Conservation (phyloP, 2,888 invertebrate species). For the Hesperia comma region DNA sequence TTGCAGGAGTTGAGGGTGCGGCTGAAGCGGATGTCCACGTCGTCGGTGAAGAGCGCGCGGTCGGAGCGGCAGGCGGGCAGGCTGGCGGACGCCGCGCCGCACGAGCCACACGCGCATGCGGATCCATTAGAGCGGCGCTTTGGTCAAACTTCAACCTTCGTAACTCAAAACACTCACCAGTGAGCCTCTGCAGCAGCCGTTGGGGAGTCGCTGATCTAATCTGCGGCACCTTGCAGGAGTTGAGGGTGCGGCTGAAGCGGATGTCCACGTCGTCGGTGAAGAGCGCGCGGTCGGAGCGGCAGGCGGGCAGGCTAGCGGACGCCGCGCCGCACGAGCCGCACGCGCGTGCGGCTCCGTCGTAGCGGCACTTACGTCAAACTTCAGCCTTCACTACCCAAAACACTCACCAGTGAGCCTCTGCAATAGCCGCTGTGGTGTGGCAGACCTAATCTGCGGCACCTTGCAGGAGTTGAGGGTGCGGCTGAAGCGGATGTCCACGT, state of each 20-base stretch:
- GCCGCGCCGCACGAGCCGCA: constrained; percentile 78
- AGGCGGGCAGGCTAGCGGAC: constrained; percentile 87
- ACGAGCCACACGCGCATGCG: constrained; percentile 85
- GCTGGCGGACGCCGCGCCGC: constrained; percentile 77
- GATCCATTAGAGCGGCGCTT: too few relatives aligned
- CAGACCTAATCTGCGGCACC: constrained; percentile 95
- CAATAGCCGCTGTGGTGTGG: constrained; percentile 92
- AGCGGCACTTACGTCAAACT: too few relatives aligned
- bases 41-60: constrained; percentile 94
- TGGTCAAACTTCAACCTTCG: too few relatives aligned
- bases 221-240: constrained; percentile 95
- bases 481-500: constrained; percentile 94
- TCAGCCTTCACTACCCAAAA: too few relatives aligned
- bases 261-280: constrained; percentile 97
- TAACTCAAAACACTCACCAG: constrained; percentile 78
- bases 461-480: constrained; percentile 95
- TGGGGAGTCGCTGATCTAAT: constrained; percentile 96
- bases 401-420: constrained; percentile 89
- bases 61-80: constrained; percentile 95
- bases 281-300: constrained; percentile 91
- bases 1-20: constrained; percentile 95
- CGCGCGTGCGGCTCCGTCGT: too few relatives aligned
- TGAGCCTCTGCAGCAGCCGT: constrained; percentile 91
- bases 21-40: constrained; percentile 94
- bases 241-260: constrained; percentile 92